Base-by-base conservation (phyloP, 2,797 vertebrate species). In the Decapterus maruadsi region DNA sequence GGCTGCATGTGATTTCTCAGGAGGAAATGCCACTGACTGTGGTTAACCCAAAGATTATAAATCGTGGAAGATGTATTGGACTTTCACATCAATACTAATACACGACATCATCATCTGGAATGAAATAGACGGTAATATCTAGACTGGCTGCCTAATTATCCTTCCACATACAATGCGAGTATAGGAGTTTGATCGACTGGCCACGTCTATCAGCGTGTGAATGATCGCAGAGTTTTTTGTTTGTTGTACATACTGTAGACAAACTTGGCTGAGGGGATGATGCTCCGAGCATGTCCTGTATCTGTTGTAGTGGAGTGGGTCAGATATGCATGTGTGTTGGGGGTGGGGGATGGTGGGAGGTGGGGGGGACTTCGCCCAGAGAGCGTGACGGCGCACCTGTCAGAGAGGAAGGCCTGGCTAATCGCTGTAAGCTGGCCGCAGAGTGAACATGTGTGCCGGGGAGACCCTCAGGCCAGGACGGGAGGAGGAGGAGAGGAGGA, bases 331-430 rank as follows among this genome's bases (percentile, higher is more conserved):
- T 34, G 31, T 34, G 31, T 34, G 38, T 8, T 40, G 38, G 38
- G 38, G 8, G 38, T 40, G 0, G 14, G 16, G 14, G 13, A 1
- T 36, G 54, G 61, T 40, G n/a, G 29, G 11, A 46, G 54, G 34
- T 9, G 45, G 48, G 50, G 26, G 20, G 40, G 69, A 46, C 26
- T 56, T 50, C 64, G 34, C 11, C 68, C 58, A 31, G 75, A 68
- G 66, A 88, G 86, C 75, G 64, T 92, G 88, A 91, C 73, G 63
- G 62, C 86, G 87, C 91, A 94, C 93, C 91, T 93, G 92, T 92
- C 80, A 76, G 57, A 84, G 74, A 86, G 80, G 88, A 90, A 89
- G 90, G 84, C 75, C 83, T 70, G 71, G 71, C 69, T 92, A 92
- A 92, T 89, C 75, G 64, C 75, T 88, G 65, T 90, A 86, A 84